Conservation (phyloP, 2,113 vertebrate genomes). For the Varanus komodoensis region DNA sequence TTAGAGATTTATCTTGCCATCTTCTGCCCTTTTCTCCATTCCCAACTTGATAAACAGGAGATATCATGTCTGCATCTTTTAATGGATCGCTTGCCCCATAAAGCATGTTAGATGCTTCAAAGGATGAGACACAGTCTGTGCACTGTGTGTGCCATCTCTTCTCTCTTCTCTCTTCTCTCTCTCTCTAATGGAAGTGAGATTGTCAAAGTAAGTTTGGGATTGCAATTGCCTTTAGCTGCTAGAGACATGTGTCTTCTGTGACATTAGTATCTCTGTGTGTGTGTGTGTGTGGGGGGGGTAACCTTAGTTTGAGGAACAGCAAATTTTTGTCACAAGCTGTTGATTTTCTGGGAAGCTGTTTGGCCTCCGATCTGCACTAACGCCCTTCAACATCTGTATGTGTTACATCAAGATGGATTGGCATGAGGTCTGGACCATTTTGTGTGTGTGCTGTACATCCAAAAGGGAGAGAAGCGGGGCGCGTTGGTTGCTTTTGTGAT, state of each 20-base stretch:
- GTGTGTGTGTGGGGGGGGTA: neutral
- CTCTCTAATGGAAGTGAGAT: neutral
- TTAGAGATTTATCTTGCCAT: too few species aligned
- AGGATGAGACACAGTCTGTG: too few species aligned
- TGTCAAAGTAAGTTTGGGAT: neutral
- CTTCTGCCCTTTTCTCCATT: neutral
- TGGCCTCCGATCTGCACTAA: slow-evolving; percentile 33
- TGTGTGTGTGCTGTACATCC: slow-evolving; percentile 32
- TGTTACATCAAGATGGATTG: slow-evolving; percentile 46
- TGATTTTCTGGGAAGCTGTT: slow-evolving; percentile 32
- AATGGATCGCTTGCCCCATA: too few species aligned
- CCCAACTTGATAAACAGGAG: neutral
- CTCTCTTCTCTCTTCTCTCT: neutral
- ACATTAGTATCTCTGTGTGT: neutral
- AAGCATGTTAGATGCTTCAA: neutral
- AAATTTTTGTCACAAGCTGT: neutral
- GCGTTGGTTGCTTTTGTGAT: slow-evolving; percentile 36
- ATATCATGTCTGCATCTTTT: neutral
- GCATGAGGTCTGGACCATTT: slow-evolving; percentile 49
- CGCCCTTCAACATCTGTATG: slow-evolving; percentile 17
- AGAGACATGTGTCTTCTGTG: neutral
- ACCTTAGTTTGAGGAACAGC: slow-evolving; percentile 27
- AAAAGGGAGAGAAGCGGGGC: slow-evolving; percentile 20
- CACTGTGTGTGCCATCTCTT: neutral
- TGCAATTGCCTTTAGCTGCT: neutral